A percentile compares a stretch with the other conserved stretches of the same genome.
phyloP scores from a whole-genome alignment of 2,888 invertebrate species.

The Parnassius apollo region DNA sequence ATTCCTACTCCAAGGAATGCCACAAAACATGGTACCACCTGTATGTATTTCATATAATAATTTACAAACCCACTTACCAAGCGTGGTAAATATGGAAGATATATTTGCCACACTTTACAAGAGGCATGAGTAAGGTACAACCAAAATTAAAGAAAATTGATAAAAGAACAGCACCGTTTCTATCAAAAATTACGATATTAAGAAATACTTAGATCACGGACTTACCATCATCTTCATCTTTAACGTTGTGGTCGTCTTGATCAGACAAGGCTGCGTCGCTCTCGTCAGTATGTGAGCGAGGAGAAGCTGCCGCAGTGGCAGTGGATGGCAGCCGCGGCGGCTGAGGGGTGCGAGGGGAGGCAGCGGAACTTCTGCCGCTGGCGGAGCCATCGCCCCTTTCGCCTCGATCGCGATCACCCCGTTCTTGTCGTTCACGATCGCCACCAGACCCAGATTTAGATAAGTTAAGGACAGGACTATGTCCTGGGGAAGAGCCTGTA shows the following conservation, averaged over 20 bases:
- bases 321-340: conserved; percentile 77
- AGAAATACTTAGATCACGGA: too few species aligned
- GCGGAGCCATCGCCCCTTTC: conserved; percentile 70
- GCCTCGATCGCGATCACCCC: conserved; percentile 81
- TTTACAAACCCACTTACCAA: too few species aligned
- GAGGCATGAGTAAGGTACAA: too few species aligned
- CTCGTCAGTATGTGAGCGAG: conserved; percentile 89
- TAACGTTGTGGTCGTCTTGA: conserved; percentile 91
- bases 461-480: conserved; percentile 95
- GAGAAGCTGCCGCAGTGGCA: conserved; percentile 82
- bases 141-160: too few species aligned
- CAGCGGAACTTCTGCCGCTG: conserved; percentile 81
- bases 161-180: too few species aligned
- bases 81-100: too few species aligned
- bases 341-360: conserved; percentile 82
- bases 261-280: conserved; percentile 93
- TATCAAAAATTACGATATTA: too few species aligned
- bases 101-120: too few species aligned
- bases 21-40: too few species aligned
- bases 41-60: too few species aligned
- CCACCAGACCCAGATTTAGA: conserved; percentile 92
- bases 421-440: conserved; percentile 84
- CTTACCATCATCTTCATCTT: conserved; percentile 90
- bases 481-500: conserved; percentile 91
- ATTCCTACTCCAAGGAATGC: too few species aligned